Evolutionary conservation across 92 coral and sea anemone genomes (phyloP), one percentile per base, ranked within the genome.

Genomic region (Heteractis magnifica): DNA sequence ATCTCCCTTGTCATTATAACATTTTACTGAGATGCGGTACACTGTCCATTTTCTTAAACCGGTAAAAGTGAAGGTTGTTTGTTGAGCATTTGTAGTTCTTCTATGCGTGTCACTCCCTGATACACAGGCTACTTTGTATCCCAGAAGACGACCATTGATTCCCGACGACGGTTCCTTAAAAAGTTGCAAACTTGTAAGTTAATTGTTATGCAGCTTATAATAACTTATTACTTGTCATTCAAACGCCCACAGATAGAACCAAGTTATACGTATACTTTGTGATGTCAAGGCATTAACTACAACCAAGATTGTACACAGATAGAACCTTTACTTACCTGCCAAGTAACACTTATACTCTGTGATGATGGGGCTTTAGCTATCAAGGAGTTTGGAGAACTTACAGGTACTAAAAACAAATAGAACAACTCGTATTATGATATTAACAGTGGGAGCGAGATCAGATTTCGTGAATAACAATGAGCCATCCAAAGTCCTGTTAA

Each of bases 31-130:
- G 49, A 84, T 49, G 34, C 7, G 0, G 51, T 84, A 84, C 10
- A 0, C 44, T 19, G 82, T 84, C 87, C 87, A 84, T 51, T 65
- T 84, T 19, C 76, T 49, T 71, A 84, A 71, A 6, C 60, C 60
- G 11, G 15, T 11, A 12, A 84, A 16, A 16, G 26, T 64, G 71
- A 15, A 6, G 23, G 10, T n/a, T 4, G 71, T 64, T 19, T 64
- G 71, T 6, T 7, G 23, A 16, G 71, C 20, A 64, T 9, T 64
- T 64, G 8, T 9, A 64, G 26, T 64, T 15, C 8, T 19, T 64
- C 12, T 0, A 5, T 4, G 10, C 5, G 8, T 64, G 8, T 5
- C 50, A 16, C 52, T 68, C 5, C 26, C 71, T 21, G 41, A 58
- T 14, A 50, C 52, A 53, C 8, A 76, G 21, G 18, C n/a, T 12